Percentiles rank a stretch among this genome's conserved stretches.
Conservation (phyloP, 2,113 vertebrate genomes). For the Falcunculus frontatus region DNA sequence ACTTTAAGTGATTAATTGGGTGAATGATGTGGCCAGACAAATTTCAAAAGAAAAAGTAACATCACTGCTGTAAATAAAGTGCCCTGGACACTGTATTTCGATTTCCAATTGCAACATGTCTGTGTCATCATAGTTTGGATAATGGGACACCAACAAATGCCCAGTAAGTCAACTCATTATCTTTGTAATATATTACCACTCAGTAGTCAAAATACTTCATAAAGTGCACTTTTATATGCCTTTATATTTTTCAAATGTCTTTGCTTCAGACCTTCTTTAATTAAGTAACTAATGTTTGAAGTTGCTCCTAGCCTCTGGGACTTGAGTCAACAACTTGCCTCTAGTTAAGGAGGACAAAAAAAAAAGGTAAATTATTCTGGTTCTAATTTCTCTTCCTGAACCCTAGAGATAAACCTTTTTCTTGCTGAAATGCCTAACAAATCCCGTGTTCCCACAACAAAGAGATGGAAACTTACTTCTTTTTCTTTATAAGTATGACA, state of each 20-base stretch:
- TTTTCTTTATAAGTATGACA: not conserved
- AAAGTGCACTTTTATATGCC: not conserved
- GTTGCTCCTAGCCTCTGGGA: not conserved
- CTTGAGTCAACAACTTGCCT: slow-evolving; percentile 6
- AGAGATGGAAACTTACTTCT: slow-evolving; percentile 6
- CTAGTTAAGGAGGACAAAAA: not conserved
- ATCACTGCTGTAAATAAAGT: not conserved
- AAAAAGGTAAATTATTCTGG: not conserved
- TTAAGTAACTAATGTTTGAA: slow-evolving; percentile 11
- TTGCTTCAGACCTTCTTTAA: not conserved
- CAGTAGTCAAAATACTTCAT: not conserved
- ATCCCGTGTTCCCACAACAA: not conserved
- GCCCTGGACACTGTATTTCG: not conserved
- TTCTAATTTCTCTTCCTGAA: not conserved
- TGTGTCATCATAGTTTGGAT: not conserved
- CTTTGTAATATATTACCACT: not conserved
- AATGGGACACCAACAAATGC: not conserved
- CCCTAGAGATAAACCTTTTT: not conserved
- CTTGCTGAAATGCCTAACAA: not conserved
- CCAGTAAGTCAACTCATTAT: not conserved
- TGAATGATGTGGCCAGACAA: not conserved
- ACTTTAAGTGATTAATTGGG: not conserved
- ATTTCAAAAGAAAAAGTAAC: not conserved
- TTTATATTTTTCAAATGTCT: not conserved
- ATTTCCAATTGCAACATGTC: not conserved